phyloP scores from a whole-genome alignment of 2,888 invertebrate genomes.

The Psylliodes chrysocephalus region DNA sequence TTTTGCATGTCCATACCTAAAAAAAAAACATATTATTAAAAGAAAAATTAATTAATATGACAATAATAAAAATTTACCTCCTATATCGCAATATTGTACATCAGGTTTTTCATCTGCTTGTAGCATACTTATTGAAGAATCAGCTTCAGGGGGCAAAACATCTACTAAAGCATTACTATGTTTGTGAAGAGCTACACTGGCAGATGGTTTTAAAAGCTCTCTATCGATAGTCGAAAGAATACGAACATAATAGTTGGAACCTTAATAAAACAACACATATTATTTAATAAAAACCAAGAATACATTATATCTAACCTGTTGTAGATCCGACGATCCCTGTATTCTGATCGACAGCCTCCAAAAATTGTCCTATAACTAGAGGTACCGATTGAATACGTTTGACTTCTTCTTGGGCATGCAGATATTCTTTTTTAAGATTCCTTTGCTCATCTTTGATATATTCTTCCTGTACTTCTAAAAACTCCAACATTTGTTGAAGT shows the following conservation, averaged over 20 bases:
- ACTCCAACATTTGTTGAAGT: conserved; percentile 95
- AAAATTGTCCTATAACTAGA: conserved; percentile 97
- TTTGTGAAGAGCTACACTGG: conserved; percentile 98
- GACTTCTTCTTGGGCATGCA: conserved; percentile 98
- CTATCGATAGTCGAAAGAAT: conserved; percentile 98
- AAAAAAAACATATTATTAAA: not conserved
- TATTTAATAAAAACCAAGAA: too few species aligned
- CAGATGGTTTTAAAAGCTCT: conserved; percentile 96
- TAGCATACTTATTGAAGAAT: conserved; percentile 97
- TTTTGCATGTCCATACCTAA: conserved; percentile 95
- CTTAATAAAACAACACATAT: conserved; percentile 57
- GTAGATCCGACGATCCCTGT: conserved; percentile 88
- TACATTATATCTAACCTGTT: conserved; percentile 38
- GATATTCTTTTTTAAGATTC: conserved; percentile 97
- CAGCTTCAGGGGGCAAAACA: conserved; percentile 98
- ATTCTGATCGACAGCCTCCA: conserved; percentile 99
- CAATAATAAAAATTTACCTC: conserved; percentile 70
- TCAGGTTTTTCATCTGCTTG: conserved; percentile 98
- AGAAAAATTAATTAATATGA: not conserved
- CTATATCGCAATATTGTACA: conserved; percentile 96
- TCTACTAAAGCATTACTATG: conserved; percentile 99
- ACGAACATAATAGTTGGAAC: conserved; percentile 98
- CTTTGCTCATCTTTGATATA: conserved; percentile 99
- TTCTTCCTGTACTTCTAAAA: conserved; percentile 98
- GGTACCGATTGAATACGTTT: conserved; percentile 99